phyloP scores from a whole-genome alignment of 1,140 invertebrate genomes.

The Atta cephalotes region DNA sequence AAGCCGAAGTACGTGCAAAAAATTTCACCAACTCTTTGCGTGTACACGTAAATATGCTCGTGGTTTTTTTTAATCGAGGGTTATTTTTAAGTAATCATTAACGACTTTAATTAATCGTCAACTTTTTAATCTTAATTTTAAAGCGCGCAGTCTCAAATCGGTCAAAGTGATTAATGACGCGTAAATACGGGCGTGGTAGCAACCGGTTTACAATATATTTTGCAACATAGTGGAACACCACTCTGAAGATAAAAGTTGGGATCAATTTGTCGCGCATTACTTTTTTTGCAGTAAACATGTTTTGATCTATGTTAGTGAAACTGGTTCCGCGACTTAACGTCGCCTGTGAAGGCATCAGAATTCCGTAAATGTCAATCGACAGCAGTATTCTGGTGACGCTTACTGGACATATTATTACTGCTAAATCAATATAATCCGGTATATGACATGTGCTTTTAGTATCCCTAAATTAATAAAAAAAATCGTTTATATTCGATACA shows the following conservation, averaged over 20 bases:
- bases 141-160: constrained; percentile 27
- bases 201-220: constrained; percentile 39
- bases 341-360: constrained; percentile 18
- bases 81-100: constrained; percentile 28
- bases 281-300: constrained; percentile 26
- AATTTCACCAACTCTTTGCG: not conserved
- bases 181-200: constrained; percentile 28
- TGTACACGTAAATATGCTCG: not conserved
- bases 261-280: constrained; percentile 56
- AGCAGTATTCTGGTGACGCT: not conserved
- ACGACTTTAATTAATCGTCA: constrained; percentile 58
- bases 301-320: constrained; percentile 50
- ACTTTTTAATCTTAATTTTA: constrained; percentile 48
- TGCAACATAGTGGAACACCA: constrained; percentile 22
- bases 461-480: constrained; percentile 8
- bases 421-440: constrained; percentile 25
- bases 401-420: not conserved
- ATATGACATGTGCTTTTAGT: not conserved
- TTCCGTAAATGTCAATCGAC: constrained; percentile 47
- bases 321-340: constrained; percentile 48
- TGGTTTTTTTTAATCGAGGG: not conserved
- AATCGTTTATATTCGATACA: not conserved
- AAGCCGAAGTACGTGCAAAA: constrained; percentile 42
- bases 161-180: constrained; percentile 56
- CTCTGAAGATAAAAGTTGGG: constrained; percentile 34